Evolutionary conservation across 2,888 invertebrate genomes (phyloP).

Genomic region (Drosophila vallismaia): DNA sequence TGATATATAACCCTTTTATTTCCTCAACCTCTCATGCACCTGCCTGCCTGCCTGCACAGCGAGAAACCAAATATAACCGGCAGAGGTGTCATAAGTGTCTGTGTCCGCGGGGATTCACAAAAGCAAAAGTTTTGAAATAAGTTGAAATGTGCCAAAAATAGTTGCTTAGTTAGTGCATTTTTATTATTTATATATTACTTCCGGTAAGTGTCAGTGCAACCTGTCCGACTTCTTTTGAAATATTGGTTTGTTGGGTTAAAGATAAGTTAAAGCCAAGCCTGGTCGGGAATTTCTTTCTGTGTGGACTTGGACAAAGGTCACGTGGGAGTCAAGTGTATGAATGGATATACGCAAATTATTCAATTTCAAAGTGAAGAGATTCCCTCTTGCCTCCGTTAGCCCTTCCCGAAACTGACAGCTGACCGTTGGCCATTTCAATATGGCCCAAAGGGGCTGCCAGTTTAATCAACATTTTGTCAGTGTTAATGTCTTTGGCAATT

Average conservation of each 20-base stretch:
- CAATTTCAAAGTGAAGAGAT: conserved; percentile 40
- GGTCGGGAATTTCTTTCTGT: conserved; percentile 1
- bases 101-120: conserved; percentile 13
- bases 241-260: not conserved
- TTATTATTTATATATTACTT: not conserved
- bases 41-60: conserved; percentile 22
- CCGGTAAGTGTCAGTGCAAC: not conserved
- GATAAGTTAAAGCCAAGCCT: not conserved
- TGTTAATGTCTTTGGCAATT: conserved; percentile 49
- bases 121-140: conserved; percentile 9
- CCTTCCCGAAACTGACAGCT: not conserved
- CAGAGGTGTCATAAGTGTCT: conserved; percentile 16
- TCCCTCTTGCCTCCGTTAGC: conserved; percentile 2
- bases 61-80: conserved; percentile 19
- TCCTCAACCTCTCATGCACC: conserved; percentile 12
- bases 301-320: conserved; percentile 37
- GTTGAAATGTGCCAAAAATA: conserved; percentile 23
- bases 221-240: not conserved
- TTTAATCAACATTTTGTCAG: conserved; percentile 46
- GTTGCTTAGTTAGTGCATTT: not conserved
- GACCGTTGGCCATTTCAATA: conserved; percentile 39
- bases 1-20: conserved; percentile 65
- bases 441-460: conserved; percentile 38
- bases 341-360: conserved; percentile 38
- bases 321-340: conserved; percentile 46